Conservation (phyloP, 2,113 vertebrate species). For the Nansenia antarctica region DNA sequence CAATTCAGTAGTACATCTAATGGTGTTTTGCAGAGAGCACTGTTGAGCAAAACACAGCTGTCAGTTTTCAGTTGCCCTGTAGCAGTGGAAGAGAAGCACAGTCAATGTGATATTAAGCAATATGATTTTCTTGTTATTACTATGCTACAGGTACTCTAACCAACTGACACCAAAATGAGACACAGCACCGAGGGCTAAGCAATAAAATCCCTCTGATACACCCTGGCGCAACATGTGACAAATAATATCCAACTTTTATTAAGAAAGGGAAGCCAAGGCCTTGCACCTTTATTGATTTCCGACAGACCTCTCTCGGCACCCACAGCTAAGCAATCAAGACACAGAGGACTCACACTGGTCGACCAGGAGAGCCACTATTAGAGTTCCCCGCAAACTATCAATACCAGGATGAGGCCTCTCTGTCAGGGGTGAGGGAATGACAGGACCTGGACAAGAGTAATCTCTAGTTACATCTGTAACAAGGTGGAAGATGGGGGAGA, state of each 20-base stretch:
- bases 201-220: constrained; percentile 85
- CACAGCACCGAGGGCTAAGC: constrained; percentile 86
- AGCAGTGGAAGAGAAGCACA: constrained; percentile 54
- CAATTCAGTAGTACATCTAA: not conserved
- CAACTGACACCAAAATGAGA: constrained; percentile 87
- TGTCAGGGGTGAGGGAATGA: constrained; percentile 65
- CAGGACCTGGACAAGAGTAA: constrained; percentile 72
- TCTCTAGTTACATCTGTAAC: constrained; percentile 61
- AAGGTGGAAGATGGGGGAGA: not conserved
- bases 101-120: constrained; percentile 81
- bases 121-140: constrained; percentile 88
- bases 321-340: constrained; percentile 87
- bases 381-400: constrained; percentile 76
- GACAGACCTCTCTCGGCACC: constrained; percentile 84
- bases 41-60: not conserved
- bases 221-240: constrained; percentile 88
- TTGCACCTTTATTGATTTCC: constrained; percentile 91
- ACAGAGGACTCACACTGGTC: constrained; percentile 77
- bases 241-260: constrained; percentile 95
- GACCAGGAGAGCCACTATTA: constrained; percentile 81
- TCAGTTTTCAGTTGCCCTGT: constrained; percentile 56
- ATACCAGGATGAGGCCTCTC: constrained; percentile 69
- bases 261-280: constrained; percentile 90
- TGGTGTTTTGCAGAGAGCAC: not conserved
- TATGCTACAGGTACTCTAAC: constrained; percentile 83